Base-by-base conservation (phyloP, 2,888 invertebrate genomes). In the Sipunculus nudus region DNA sequence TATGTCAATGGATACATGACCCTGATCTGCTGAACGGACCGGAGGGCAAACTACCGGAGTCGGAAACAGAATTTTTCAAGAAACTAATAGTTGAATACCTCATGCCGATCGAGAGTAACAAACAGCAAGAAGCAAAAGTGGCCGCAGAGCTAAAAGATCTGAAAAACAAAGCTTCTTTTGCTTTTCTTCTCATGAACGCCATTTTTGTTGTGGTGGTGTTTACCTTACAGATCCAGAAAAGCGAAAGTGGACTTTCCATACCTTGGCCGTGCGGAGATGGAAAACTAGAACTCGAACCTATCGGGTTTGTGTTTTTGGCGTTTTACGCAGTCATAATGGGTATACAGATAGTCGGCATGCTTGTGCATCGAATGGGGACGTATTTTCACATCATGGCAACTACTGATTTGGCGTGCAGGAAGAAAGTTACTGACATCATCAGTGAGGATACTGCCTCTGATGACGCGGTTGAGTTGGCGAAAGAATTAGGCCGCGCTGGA, bases 131-230 rank as follows among this genome's bases (percentile, higher is more conserved):
- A n/a, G n/a, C n/a, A n/a, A n/a, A n/a, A n/a, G n/a, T n/a, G n/a
- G n/a, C n/a, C n/a, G n/a, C n/a, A n/a, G n/a, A n/a, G n/a, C n/a
- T n/a, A n/a, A n/a, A n/a, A n/a, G n/a, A n/a, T n/a, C n/a, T n/a
- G 78, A 89, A 97, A 82, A 95, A 97, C 87, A 92, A 93, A 78
- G 92, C 76, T 4, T 65, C 70, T 29, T 72, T 78, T 50, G 76
- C 70, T 0, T 96, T 98, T 89, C 93, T 96, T 88, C 96, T 98
- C 94, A 86, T 94, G 85, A 98, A 98, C 87, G 93, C 96, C 71
- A 90, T 98, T 79, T 98, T 97, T 89, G 95, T 98, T 80, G 90
- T 97, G 84, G 93, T 96, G 43, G 75, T 78, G 55, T 78, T 77
- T 43, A 75, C 75, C 72, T 75, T 78, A 48, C 78, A 78, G 47